Evolutionary conservation across 2,888 invertebrate genomes (phyloP).

Genomic region (Chaetoderma sp.): DNA sequence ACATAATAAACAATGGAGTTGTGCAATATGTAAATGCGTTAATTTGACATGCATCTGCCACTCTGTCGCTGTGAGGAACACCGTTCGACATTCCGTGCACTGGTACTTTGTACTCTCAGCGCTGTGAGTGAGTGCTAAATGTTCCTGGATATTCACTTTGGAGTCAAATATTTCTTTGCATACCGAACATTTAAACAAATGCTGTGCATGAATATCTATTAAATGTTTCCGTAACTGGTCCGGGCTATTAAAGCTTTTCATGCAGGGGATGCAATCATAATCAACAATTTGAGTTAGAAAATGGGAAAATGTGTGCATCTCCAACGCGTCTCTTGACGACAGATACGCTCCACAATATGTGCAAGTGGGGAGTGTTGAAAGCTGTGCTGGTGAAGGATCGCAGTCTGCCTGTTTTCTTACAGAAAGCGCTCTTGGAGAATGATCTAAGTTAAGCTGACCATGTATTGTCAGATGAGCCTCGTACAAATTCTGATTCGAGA

Average conservation of each 20-base stretch:
- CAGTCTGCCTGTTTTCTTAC: no score
- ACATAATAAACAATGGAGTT: conserved; percentile 84
- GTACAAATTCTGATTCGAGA: no score
- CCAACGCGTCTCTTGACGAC: conserved; percentile 76
- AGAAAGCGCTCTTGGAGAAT: no score
- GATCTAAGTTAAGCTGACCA: no score
- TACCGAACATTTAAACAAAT: conserved; percentile 86
- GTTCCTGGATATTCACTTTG: conserved; percentile 89
- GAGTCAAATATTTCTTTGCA: conserved; percentile 93
- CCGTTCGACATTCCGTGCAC: conserved; percentile 80
- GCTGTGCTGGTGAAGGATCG: no score
- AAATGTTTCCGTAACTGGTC: conserved; percentile 92
- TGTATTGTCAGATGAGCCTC: no score
- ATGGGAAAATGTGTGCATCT: conserved; percentile 84
- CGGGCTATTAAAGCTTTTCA: conserved; percentile 82
- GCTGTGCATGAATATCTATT: conserved; percentile 87
- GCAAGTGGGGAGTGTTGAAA: conserved; percentile 68
- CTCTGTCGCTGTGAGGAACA: conserved; percentile 75
- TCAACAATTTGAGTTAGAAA: conserved; percentile 85
- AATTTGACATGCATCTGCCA: conserved; percentile 79
- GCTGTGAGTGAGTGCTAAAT: conserved; percentile 90
- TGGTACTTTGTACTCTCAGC: conserved; percentile 86
- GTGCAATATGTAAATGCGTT: conserved; percentile 63
- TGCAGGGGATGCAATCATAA: conserved; percentile 85
- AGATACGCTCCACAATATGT: conserved; percentile 74